Evolutionary conservation across 53 echinoderm and acorn worm species (phyloP).

Genomic region (Luidia sarsii): DNA sequence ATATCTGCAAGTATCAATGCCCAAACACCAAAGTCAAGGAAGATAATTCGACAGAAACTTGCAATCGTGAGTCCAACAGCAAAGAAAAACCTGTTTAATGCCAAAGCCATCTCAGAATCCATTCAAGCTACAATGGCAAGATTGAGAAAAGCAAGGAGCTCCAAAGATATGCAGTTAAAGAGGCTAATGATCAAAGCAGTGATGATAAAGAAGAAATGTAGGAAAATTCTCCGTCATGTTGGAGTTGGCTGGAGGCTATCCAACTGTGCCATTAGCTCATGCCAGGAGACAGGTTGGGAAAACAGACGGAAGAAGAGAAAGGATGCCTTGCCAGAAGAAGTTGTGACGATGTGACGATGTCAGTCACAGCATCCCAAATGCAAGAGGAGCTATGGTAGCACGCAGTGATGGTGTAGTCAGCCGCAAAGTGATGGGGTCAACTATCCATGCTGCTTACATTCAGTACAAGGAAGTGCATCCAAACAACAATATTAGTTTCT

Average conservation of each 20-base stretch:
- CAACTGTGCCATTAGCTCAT: constrained; percentile 20
- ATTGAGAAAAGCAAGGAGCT: constrained; percentile 24
- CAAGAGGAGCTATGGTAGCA: constrained; percentile 17
- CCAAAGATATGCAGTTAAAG: constrained; percentile 8
- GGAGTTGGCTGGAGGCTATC: constrained; percentile 25
- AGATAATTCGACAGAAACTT: constrained; percentile 13
- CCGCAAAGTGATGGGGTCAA: constrained; percentile 20
- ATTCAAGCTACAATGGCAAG: constrained; percentile 11
- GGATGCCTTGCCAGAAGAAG: constrained; percentile 9
- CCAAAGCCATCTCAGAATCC: background rate
- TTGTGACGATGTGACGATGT: constrained; percentile 15
- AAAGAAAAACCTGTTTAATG: constrained; percentile 16
- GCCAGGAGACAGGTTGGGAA: constrained; percentile 9
- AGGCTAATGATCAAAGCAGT: constrained; percentile 20
- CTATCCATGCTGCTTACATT: background rate
- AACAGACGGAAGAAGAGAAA: constrained; percentile 19
- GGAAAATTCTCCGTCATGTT: constrained; percentile 13
- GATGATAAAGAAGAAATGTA: constrained; percentile 6
- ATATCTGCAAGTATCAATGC: constrained; percentile 13
- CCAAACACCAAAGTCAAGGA: constrained; percentile 18
- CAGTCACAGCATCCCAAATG: constrained; percentile 29
- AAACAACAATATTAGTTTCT: constrained; percentile 10
- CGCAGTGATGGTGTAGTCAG: constrained; percentile 12
- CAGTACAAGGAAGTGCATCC: constrained; percentile 23
- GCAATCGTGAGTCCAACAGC: constrained; percentile 19